Evolutionary conservation across 2,113 vertebrate species (phyloP), one percentile per base, ranked within the genome.

Genomic region (Seriola aureovittata): DNA sequence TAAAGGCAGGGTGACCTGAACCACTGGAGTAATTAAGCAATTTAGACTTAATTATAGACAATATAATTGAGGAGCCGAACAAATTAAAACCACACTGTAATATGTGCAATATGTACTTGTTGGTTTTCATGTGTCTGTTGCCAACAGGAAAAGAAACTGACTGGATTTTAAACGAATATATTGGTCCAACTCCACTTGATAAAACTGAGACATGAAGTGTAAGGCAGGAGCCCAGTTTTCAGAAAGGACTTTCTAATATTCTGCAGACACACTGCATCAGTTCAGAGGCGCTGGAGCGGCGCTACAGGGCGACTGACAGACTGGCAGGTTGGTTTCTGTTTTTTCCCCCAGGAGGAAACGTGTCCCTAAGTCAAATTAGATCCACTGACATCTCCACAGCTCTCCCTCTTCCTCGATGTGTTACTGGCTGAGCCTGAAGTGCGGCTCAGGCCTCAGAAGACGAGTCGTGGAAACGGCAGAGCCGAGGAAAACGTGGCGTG

Each of bases 311-410:
- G 38, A 55, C 70, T 71, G 84, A 82, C 75, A 75, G 72, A 65
- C 63, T 77, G 70, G 59, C 78, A 82, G 80, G 64, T 76, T 42
- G 67, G 19, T 75, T 72, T 60, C 70, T 84, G 57, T 62, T 54
- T 78, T 63, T 63, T 1, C 46, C 73, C 68, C 40, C 50, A 8
- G 84, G 80, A 78, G 69, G 25, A 71, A 81, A 83, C 57, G 62
- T 75, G 84, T 86, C 75, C 78, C 78, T 36, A 46, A 82, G 82
- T 87, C 79, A 71, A 85, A 85, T 85, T 77, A 82, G 71, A 89
- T 88, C 73, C 3, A 16, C 85, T 69, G 85, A 85, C 85, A 80
- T 78, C 68, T 73, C 64, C 42, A 40, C 42, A 1, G 42, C 81
- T 36, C 66, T 29, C 17, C 21, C 13, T 48, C 46, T 50, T 68